Evolutionary conservation across 2,888 invertebrate genomes (phyloP).

Genomic region (Zonitis immaculata): DNA sequence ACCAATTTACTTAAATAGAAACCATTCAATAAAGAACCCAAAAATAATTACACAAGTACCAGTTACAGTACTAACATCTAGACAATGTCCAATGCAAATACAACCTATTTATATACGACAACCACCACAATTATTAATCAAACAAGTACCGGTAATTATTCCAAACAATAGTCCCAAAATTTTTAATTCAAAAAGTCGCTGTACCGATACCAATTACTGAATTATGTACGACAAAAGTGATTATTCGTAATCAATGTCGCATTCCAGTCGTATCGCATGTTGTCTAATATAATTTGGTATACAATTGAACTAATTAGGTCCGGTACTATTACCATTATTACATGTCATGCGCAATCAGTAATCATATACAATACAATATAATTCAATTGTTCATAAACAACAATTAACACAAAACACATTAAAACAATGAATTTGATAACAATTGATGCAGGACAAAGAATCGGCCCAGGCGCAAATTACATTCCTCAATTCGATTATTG

Average conservation of each 20-base stretch:
- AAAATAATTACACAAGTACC: background rate
- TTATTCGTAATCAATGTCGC: too few species aligned
- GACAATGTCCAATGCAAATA: background rate
- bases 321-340: background rate
- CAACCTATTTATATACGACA: background rate
- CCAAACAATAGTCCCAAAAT: background rate
- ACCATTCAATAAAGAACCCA: background rate
- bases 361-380: background rate
- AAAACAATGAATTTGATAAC: constrained; percentile 30
- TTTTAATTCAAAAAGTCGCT: constrained; percentile 3
- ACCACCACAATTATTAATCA: constrained; percentile 6
- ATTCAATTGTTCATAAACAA: constrained; percentile 12
- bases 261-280: background rate
- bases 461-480: constrained; percentile 71
- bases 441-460: constrained; percentile 58
- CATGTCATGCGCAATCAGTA: background rate
- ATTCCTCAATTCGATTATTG: constrained; percentile 94
- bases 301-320: background rate
- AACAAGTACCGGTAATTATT: constrained; percentile 4
- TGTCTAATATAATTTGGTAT: background rate
- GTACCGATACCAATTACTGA: background rate
- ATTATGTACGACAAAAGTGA: too few species aligned
- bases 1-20: background rate
- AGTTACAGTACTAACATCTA: background rate
- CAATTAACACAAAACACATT: constrained; percentile 24